These are phyloP conservation scores for Myotis brandtii DNA, from an alignment of 2,113 vertebrate genomes.

Conservation along the genomic window DNA sequence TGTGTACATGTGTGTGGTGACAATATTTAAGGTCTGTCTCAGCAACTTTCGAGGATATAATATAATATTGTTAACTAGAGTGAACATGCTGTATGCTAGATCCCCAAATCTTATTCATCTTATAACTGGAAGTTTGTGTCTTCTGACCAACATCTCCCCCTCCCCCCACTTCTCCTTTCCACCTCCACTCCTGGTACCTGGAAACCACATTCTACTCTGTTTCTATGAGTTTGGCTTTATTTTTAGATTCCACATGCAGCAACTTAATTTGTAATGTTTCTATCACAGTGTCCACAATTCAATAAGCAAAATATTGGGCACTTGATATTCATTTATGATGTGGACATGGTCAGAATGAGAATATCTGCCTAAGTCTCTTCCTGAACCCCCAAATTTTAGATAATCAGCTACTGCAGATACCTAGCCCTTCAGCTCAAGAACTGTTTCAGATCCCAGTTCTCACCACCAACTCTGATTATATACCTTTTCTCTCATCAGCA, in stretches of 20 bases:
- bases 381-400: not conserved
- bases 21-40: not conserved
- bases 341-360: not conserved
- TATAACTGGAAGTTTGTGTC: not conserved
- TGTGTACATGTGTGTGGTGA: not conserved
- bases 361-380: not conserved
- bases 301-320: not conserved
- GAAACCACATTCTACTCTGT: not conserved
- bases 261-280: not conserved
- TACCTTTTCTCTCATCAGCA: not conserved
- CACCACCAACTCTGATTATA: not conserved
- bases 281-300: not conserved
- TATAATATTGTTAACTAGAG: not conserved
- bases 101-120: not conserved
- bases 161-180: not conserved
- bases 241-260: not conserved
- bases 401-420: not conserved
- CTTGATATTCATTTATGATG: not conserved
- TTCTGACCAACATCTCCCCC: not conserved
- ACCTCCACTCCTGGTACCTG: not conserved
- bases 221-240: not conserved
- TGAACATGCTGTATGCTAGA: not conserved
- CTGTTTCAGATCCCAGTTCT: not conserved
- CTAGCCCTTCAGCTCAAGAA: not conserved
- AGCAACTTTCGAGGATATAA: not conserved